phyloP scores from a whole-genome alignment of 2,797 vertebrate species.

The Leptodactylus fallax region DNA sequence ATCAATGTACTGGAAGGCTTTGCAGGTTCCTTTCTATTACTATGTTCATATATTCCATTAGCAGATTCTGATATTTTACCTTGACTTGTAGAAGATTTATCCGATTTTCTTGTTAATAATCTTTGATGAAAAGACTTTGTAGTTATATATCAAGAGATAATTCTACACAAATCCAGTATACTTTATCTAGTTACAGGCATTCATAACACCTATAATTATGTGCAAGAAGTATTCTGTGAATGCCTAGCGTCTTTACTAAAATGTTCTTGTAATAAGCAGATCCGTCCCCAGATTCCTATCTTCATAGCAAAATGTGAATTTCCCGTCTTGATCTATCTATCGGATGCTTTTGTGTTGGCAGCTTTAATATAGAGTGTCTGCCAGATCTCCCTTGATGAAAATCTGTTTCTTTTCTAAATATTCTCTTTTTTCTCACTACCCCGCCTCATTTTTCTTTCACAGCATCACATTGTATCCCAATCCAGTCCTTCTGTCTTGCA shows the following conservation, averaged over 20 bases:
- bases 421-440: slow-evolving; percentile 30
- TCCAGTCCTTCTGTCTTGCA: slow-evolving; percentile 2
- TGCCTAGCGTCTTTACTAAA: slow-evolving; percentile 3
- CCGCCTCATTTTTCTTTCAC: background rate
- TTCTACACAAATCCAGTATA: background rate
- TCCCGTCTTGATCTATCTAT: slow-evolving; percentile 47
- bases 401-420: slow-evolving; percentile 61
- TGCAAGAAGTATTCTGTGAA: slow-evolving; percentile 1
- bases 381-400: slow-evolving; percentile 59
- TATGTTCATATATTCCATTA: background rate
- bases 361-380: slow-evolving; percentile 39
- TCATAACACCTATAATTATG: slow-evolving; percentile 22
- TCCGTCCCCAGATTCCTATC: slow-evolving; percentile 29
- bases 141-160: slow-evolving; percentile 1
- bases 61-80: background rate
- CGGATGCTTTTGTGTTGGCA: slow-evolving; percentile 42
- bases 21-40: no score
- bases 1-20: no score
- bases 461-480: background rate
- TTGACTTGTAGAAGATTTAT: background rate
- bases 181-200: background rate
- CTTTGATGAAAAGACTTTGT: slow-evolving; percentile 2
- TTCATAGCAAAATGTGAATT: slow-evolving; percentile 41
- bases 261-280: slow-evolving; percentile 29
- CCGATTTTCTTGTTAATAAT: background rate